Evolutionary conservation across 2,888 invertebrate species (phyloP).

Genomic region (Andrena flavipes): DNA sequence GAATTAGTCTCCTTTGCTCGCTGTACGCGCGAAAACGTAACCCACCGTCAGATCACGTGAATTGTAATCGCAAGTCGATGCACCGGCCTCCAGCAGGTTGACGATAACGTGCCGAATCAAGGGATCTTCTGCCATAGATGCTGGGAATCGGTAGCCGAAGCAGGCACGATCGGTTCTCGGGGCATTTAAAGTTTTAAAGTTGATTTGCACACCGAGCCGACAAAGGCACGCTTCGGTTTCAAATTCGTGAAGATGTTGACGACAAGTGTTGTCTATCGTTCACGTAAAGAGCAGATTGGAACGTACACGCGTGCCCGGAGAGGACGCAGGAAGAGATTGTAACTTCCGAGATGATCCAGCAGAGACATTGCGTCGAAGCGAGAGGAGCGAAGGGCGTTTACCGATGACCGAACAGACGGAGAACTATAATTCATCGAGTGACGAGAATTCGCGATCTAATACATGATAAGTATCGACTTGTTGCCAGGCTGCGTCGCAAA

Average conservation of each 20-base stretch:
- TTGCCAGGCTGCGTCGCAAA: conserved; percentile 19
- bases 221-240: not conserved
- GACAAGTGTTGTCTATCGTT: not conserved
- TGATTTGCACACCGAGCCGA: not conserved
- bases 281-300: conserved; percentile 6
- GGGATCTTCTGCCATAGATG: not conserved
- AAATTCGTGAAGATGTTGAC: not conserved
- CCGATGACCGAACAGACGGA: conserved; percentile 1
- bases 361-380: conserved; percentile 8
- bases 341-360: conserved; percentile 1
- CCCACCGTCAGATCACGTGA: conserved; percentile 6
- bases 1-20: conserved; percentile 31
- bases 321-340: not conserved
- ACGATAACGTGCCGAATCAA: conserved; percentile 23
- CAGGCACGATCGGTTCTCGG: conserved; percentile 8
- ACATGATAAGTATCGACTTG: not conserved
- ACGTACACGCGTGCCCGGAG: not conserved
- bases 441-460: conserved; percentile 16
- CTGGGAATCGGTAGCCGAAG: conserved; percentile 1
- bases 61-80: conserved; percentile 23
- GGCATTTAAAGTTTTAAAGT: not conserved
- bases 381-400: not conserved
- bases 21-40: conserved; percentile 19
- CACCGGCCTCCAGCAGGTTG: conserved; percentile 1
- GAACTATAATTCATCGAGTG: conserved; percentile 2